A percentile compares a stretch with the other conserved stretches of the same genome.
Conservation (phyloP, 2,888 invertebrate species). For the Anthrax anthrax region DNA sequence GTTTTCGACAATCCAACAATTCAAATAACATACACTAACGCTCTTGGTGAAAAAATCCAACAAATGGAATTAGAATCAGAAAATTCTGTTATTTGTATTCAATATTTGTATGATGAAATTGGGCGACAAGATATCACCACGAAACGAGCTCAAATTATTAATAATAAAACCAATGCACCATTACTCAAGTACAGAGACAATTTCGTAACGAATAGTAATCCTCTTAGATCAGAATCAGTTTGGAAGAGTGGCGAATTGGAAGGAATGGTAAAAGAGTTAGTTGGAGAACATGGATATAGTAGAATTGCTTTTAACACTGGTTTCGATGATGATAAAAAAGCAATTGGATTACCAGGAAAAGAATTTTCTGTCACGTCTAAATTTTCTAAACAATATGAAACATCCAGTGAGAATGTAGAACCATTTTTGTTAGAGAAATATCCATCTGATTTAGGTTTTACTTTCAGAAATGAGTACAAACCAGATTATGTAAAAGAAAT, state of each 20-base stretch:
- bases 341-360: slow-evolving; percentile 4
- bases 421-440: too few species aligned
- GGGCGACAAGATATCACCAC: slow-evolving; percentile 6
- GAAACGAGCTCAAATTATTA: slow-evolving; percentile 2
- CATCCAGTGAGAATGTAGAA: too few species aligned
- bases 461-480: slow-evolving; percentile 2
- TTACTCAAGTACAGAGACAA: not conserved
- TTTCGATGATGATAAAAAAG: slow-evolving; percentile 5
- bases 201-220: slow-evolving; percentile 4
- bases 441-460: slow-evolving; percentile 4
- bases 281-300: slow-evolving; percentile 1
- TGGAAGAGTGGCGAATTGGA: slow-evolving; percentile 6
- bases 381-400: too few species aligned
- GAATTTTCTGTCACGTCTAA: slow-evolving; percentile 6
- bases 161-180: too few species aligned
- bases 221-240: not conserved
- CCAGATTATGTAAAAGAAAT: slow-evolving; percentile 2
- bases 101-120: slow-evolving; percentile 7
- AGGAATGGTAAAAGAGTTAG: not conserved
- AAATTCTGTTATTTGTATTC: slow-evolving; percentile 2
- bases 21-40: slow-evolving; percentile 4
- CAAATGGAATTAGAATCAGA: slow-evolving; percentile 3
- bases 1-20: slow-evolving; percentile 3
- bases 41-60: slow-evolving; percentile 4
- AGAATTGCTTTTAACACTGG: slow-evolving; percentile 1